These are phyloP conservation scores for Mus spretus DNA, from an alignment of 2,797 vertebrate species.

Conservation along the genomic window DNA sequence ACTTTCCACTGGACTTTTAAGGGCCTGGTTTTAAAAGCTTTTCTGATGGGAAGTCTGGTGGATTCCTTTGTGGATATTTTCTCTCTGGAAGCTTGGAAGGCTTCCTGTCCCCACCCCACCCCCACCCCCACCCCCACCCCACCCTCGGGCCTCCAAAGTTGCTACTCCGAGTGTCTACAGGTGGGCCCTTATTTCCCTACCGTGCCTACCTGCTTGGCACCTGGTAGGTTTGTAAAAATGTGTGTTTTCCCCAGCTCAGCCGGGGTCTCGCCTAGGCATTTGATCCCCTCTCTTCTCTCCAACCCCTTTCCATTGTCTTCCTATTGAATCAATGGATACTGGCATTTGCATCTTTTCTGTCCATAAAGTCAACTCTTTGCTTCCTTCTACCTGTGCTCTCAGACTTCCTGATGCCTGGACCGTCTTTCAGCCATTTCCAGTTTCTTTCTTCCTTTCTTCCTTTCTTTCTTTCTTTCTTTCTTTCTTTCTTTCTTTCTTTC, in stretches of 20 bases:
- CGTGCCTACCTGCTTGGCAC: not conserved
- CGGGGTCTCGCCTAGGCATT: not conserved
- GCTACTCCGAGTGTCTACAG: not conserved
- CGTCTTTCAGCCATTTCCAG: not conserved
- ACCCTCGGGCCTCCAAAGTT: not conserved
- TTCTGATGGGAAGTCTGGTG: conserved; percentile 8
- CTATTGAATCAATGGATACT: not conserved
- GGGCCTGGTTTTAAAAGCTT: conserved; percentile 48
- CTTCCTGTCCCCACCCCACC: not conserved
- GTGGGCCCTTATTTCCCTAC: not conserved
- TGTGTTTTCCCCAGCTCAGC: not conserved
- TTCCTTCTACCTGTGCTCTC: not conserved
- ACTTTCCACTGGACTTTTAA: conserved; percentile 22
- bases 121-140: too few relatives aligned
- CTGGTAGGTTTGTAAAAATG: not conserved
- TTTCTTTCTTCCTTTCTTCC: not conserved
- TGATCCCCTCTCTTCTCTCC: not conserved
- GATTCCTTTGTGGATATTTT: conserved; percentile 34
- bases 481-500: not conserved
- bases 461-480: not conserved
- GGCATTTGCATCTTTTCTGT: not conserved
- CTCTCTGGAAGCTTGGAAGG: conserved; percentile 35
- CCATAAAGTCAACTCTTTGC: not conserved
- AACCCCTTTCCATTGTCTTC: not conserved
- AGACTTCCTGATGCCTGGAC: not conserved